Conservation (phyloP, 2,797 vertebrate genomes). For the Dendrocincla fuliginosa region DNA sequence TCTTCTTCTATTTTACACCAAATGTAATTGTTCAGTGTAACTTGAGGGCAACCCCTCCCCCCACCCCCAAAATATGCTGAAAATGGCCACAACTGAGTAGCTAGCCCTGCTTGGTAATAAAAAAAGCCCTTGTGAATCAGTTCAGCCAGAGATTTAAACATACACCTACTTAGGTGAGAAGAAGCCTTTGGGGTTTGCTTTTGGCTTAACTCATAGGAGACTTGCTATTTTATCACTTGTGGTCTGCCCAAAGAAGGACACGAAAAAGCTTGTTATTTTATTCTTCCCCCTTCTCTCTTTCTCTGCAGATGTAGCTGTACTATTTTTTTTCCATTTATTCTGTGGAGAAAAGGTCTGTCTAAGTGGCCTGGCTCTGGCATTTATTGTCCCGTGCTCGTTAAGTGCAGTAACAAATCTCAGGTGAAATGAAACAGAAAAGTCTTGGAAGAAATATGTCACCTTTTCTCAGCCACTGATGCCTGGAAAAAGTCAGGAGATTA, state of each 20-base stretch:
- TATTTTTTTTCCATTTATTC: neutral
- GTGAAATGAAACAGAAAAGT: neutral
- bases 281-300: neutral
- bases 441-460: neutral
- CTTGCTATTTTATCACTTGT: neutral
- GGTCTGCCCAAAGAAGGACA: neutral
- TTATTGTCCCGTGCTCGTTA: neutral
- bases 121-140: neutral
- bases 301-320: neutral
- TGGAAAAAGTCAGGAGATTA: neutral
- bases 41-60: accelerated
- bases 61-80: neutral
- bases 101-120: neutral
- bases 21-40: neutral
- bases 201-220: neutral
- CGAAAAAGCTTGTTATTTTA: neutral
- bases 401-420: neutral
- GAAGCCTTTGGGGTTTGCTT: neutral
- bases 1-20: neutral
- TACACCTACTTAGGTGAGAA: neutral
- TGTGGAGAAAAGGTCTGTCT: neutral
- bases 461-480: neutral
- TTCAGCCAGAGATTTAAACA: neutral
- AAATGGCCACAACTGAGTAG: neutral
- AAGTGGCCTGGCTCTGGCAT: neutral